A percentile compares a stretch with the other conserved stretches of the same genome.
Evolutionary conservation across 2,797 vertebrate species (phyloP).

Genomic region (Corythornis leucogaster): DNA sequence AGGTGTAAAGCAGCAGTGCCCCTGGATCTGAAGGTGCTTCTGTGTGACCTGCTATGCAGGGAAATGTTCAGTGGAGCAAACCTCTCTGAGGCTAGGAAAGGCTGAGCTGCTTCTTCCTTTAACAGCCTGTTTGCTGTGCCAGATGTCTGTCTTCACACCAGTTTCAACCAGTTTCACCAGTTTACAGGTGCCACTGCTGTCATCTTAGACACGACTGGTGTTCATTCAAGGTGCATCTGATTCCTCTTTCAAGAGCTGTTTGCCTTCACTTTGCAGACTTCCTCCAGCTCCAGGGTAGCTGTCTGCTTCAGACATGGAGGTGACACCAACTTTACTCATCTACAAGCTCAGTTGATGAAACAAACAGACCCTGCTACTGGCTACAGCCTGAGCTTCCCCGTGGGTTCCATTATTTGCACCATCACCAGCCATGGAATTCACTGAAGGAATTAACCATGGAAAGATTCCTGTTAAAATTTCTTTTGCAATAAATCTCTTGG

Average conservation of each 20-base stretch:
- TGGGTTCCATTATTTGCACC: not conserved
- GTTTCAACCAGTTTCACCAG: not conserved
- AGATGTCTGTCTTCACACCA: not conserved
- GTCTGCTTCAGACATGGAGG: not conserved
- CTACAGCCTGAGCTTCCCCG: not conserved
- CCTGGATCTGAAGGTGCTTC: not conserved
- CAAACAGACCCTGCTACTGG: not conserved
- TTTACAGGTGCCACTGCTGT: not conserved
- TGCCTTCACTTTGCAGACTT: not conserved
- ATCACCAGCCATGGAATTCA: not conserved
- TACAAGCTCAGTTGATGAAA: not conserved
- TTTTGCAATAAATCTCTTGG: not conserved
- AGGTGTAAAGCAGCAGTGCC: not conserved
- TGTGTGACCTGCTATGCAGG: not conserved
- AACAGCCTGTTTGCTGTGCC: not conserved
- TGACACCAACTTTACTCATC: not conserved
- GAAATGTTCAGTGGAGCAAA: not conserved
- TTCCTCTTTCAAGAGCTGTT: not conserved
- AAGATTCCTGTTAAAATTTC: not conserved
- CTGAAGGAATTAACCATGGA: not conserved
- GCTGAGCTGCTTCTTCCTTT: not conserved
- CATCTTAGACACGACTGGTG: not conserved
- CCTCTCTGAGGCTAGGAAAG: not conserved
- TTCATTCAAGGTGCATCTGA: not conserved
- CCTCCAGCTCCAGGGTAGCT: not conserved